Evolutionary conservation across 2,888 invertebrate genomes (phyloP).

Genomic region (Leucoma salicis): DNA sequence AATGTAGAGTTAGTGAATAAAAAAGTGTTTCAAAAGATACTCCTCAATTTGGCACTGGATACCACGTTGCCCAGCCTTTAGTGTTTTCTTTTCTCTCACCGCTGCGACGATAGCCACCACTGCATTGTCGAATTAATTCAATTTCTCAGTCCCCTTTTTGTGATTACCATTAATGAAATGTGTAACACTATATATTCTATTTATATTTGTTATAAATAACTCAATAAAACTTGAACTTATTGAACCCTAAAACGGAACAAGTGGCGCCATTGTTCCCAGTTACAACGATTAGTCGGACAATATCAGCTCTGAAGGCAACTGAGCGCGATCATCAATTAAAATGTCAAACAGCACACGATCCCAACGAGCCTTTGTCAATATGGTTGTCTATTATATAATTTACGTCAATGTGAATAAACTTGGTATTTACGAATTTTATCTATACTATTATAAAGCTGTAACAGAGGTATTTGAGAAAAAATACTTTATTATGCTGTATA

Average conservation of each 20-base stretch:
- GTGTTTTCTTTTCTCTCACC: no score
- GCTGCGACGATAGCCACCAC: no score
- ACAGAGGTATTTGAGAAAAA: no score
- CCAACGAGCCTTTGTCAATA: slow-evolving; percentile 19
- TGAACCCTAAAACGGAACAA: slow-evolving; percentile 33
- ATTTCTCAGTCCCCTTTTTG: no score
- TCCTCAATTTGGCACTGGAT: no score
- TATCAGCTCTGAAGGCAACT: slow-evolving; percentile 47
- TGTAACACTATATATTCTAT: neutral
- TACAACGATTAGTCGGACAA: slow-evolving; percentile 46
- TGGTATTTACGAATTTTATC: no score
- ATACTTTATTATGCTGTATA: no score
- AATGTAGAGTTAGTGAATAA: no score
- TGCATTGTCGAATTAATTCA: no score
- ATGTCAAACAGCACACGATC: slow-evolving; percentile 54
- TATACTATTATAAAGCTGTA: no score
- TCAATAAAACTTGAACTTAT: neutral
- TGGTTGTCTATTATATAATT: slow-evolving; percentile 10
- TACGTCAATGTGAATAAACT: neutral
- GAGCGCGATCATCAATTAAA: slow-evolving; percentile 58
- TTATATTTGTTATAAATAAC: neutral
- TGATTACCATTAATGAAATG: neutral
- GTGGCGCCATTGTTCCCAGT: slow-evolving; percentile 41
- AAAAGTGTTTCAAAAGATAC: no score
- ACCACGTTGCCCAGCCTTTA: no score